Evolutionary conservation across 2,797 vertebrate species (phyloP).

Genomic region (Acanthiza pusilla): DNA sequence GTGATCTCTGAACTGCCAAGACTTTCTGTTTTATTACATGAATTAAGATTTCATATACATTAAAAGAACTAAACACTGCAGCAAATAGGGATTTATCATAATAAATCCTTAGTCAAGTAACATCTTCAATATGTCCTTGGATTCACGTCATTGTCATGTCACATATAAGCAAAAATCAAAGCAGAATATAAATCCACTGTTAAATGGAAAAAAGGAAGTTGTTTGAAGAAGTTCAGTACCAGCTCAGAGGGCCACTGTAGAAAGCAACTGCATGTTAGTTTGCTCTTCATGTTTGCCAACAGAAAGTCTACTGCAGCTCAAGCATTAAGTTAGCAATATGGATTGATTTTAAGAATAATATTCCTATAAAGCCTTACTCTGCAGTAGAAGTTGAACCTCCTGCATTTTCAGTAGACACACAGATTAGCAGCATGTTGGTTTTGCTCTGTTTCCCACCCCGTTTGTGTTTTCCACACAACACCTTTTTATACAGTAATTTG

Average conservation of each 20-base stretch:
- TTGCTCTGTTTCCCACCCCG: background rate
- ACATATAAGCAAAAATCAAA: background rate
- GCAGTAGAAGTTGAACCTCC: background rate
- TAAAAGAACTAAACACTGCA: background rate
- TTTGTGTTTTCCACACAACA: background rate
- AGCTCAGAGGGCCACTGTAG: background rate
- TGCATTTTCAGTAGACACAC: background rate
- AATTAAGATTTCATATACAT: background rate
- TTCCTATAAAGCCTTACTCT: background rate
- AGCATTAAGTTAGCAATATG: background rate
- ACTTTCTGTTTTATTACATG: background rate
- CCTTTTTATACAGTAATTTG: background rate
- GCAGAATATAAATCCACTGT: background rate
- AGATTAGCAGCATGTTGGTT: background rate
- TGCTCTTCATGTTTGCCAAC: rapidly evolving
- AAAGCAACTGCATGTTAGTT: background rate
- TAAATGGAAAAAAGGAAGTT: rapidly evolving
- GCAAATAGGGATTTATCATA: background rate
- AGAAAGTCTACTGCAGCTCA: background rate
- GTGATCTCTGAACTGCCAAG: background rate
- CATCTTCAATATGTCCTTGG: background rate
- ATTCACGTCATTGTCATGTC: rapidly evolving
- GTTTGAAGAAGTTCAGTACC: background rate
- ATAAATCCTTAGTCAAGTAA: background rate
- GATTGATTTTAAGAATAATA: background rate